Evolutionary conservation across 2,888 invertebrate species (phyloP), one percentile per base, ranked within the genome.

Genomic region (Acanthacorydalis orientalis): DNA sequence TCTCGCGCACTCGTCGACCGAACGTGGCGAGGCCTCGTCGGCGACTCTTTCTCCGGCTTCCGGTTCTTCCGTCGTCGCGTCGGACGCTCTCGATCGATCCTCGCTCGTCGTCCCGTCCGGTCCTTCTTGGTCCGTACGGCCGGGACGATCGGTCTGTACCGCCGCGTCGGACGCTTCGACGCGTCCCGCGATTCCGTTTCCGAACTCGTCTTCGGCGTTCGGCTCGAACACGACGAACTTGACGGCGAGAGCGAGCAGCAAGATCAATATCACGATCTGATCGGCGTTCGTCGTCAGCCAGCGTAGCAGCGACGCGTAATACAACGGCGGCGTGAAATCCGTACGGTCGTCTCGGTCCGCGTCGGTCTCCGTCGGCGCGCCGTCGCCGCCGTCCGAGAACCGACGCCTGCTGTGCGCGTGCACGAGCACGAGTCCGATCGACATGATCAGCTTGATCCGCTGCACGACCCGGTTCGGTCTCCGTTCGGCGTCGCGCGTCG

Each of bases 381-480:
- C 35, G 4, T 35, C 10, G 10, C 35, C n/a, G 10, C n/a, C 37
- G 14, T 37, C 37, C 7, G 37, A 37, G 14, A 37, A 14, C 14
- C n/a, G 10, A 7, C 37, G 14, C 10, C 37, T 9, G 75, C 81
- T 81, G 62, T 85, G 84, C 33, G 82, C 77, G 64, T 95, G 93
- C 1, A 95, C 92, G 55, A 92, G 76, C 59, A 91, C 78, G 47
- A 95, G 68, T 0, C 92, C 92, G 1, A 83, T 89, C 40, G 91
- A 90, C 93, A 95, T 93, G 48, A 95, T 93, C 60, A 93, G 76
- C 67, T 95, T 95, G 3, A 95, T 90, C 53, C 93, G 74, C 63
- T 93, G 91, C 31, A 91, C 83, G 2, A 93, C 91, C 2, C 92
- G 92, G 68, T 95, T 93, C 0, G 88, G 85, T 61, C 89, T 90